A percentile compares a stretch with the other conserved stretches of the same genome.
Conservation (phyloP, 1,140 invertebrate species). For the Trigoniulus corallinus region DNA sequence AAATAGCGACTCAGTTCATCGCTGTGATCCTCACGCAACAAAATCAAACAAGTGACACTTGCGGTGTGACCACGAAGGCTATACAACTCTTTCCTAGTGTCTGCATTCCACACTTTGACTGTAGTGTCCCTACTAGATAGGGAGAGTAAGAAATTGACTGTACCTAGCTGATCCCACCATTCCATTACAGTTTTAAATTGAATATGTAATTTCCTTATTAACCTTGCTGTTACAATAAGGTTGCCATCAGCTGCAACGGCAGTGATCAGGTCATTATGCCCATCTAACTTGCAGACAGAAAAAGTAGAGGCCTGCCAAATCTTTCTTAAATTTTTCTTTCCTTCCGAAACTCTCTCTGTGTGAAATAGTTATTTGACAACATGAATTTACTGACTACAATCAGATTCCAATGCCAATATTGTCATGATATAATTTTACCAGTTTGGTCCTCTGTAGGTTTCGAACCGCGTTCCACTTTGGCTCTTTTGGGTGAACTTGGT, state of each 20-base stretch:
- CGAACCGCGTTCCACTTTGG: neutral
- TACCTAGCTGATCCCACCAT: no score
- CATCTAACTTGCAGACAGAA: constrained; percentile 13
- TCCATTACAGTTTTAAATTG: no score
- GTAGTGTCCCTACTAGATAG: constrained; percentile 21
- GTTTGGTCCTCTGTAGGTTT: neutral
- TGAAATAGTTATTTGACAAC: neutral
- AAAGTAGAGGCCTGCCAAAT: constrained; percentile 12
- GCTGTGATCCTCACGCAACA: constrained; percentile 11
- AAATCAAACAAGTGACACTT: constrained; percentile 15
- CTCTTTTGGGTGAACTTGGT: no score
- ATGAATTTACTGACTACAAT: neutral
- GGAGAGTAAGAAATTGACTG: no score
- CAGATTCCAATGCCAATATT: neutral
- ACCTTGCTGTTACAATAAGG: constrained; percentile 16
- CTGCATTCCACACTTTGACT: constrained; percentile 19
- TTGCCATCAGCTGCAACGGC: constrained; percentile 13
- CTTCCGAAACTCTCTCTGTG: neutral
- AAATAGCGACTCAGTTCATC: constrained; percentile 1
- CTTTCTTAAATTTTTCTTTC: neutral
- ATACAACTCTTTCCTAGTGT: constrained; percentile 12
- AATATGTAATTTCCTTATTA: no score
- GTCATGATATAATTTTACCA: neutral
- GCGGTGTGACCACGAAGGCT: constrained; percentile 20
- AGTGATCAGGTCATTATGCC: constrained; percentile 18